Conservation (phyloP, 2,888 invertebrate species). For the Helobdella robusta region DNA sequence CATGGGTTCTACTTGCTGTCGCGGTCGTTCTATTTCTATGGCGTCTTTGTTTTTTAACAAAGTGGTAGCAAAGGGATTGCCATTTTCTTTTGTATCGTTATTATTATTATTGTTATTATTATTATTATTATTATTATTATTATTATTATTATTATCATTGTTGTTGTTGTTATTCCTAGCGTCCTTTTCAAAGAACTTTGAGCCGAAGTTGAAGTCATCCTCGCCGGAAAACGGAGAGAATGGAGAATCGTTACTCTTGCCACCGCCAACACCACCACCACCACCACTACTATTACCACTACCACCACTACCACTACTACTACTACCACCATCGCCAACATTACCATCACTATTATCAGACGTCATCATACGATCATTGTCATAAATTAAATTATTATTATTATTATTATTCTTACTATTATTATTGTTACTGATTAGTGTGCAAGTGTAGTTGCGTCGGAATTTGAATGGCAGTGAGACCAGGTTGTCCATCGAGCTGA, state of each 20-base stretch:
- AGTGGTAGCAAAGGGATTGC: not conserved
- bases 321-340: not conserved
- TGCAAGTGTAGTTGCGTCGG: not conserved
- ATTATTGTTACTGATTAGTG: too few species aligned
- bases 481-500: not conserved
- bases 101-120: not conserved
- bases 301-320: not conserved
- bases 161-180: conserved; percentile 1
- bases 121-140: not conserved
- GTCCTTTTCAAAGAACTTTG: not conserved
- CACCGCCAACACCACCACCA: not conserved
- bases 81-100: too few species aligned
- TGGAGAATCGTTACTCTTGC: not conserved
- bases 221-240: not conserved
- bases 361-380: too few species aligned
- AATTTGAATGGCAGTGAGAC: not conserved
- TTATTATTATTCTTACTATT: too few species aligned
- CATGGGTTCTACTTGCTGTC: not conserved
- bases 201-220: not conserved
- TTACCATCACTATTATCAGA: not conserved
- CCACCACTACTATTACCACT: not conserved
- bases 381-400: too few species aligned
- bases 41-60: not conserved
- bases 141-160: not conserved
- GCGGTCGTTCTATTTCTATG: not conserved